Evolutionary conservation across 2,888 invertebrate species (phyloP).

Genomic region (Andrena chrysosceles): DNA sequence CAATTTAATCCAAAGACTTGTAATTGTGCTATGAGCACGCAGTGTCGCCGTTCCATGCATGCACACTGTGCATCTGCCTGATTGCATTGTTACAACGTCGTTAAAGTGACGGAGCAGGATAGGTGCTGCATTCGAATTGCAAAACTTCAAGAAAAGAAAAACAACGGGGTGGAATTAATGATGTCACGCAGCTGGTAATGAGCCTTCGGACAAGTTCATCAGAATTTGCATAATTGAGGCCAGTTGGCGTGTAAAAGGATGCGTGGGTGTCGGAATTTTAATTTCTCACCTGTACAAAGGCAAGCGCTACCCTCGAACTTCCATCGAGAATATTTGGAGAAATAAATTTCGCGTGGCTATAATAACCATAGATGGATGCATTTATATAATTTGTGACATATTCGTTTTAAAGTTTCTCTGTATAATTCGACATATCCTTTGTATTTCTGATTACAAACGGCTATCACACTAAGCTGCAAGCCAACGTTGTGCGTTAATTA

Average conservation of each 20-base stretch:
- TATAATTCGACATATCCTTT: not conserved
- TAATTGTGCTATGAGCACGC: slow-evolving; percentile 44
- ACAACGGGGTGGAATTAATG: not conserved
- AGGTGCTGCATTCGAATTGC: slow-evolving; percentile 18
- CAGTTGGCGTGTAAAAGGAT: slow-evolving; percentile 4
- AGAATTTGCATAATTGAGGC: slow-evolving; percentile 29
- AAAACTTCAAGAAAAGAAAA: slow-evolving; percentile 28
- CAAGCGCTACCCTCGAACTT: not conserved
- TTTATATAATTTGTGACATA: no score
- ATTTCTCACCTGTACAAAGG: not conserved
- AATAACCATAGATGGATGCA: no score
- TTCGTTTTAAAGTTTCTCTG: no score
- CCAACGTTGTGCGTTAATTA: not conserved
- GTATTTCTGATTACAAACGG: not conserved
- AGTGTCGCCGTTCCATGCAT: slow-evolving; percentile 23
- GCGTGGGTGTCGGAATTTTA: slow-evolving; percentile 9
- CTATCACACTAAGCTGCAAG: not conserved
- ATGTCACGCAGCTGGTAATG: slow-evolving; percentile 19
- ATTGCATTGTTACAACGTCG: slow-evolving; percentile 48
- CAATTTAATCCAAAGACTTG: slow-evolving; percentile 51
- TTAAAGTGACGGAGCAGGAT: slow-evolving; percentile 39
- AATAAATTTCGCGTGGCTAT: no score
- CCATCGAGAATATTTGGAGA: not conserved
- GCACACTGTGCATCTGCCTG: slow-evolving; percentile 34
- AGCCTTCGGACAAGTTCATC: slow-evolving; percentile 28